Base-by-base conservation (phyloP, 1,140 invertebrate genomes). In the Drosophila miranda region DNA sequence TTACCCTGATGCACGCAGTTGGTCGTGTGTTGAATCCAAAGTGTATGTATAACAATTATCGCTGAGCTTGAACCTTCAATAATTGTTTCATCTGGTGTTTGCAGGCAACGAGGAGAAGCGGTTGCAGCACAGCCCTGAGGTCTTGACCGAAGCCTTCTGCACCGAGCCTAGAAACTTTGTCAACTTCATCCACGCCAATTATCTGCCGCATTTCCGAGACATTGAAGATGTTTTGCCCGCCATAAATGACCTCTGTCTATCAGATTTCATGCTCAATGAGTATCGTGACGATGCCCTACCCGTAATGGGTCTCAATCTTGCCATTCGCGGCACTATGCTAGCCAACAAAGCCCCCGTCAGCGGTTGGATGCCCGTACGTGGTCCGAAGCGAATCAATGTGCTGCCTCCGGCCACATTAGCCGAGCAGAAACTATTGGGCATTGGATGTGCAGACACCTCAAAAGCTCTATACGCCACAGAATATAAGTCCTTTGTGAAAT, bases 21-120 rank as follows among this genome's bases (percentile, higher is more conserved):
- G 95, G 95, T n/a, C 92, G 94, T 81, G 94, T 96, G 3, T 92
- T 95, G 21, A 95, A 96, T 93, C 95, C 95, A 19, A 96, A 95
- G 93, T 93, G 94, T 93, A 92, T 90, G 60, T 19, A 0, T 1
- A 26, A 8, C 9, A 5, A 7, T 57, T 16, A 34, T 26, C 23
- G 1, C 1, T 6, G 1, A 8, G 2, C 11, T 8, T 3, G 34
- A 38, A 21, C 0, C 2, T 1, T n/a, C 6, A 50, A 30, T 26
- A 3, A 38, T 38, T 38, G 11, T 0, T 2, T 13, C 0, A 0
- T 1, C 6, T 28, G 0, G 6, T 21, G 46, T 38, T 54, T 58
- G 0, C 41, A 87, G 71, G 44, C 67, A 75, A 59, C 9, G 73
- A 80, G 26, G 14, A 59, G 6, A 51, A 91, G 83, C 92, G 89